Conservation (phyloP, 92 coral and sea anemone species). For the Umimayanthus chanpuru region DNA sequence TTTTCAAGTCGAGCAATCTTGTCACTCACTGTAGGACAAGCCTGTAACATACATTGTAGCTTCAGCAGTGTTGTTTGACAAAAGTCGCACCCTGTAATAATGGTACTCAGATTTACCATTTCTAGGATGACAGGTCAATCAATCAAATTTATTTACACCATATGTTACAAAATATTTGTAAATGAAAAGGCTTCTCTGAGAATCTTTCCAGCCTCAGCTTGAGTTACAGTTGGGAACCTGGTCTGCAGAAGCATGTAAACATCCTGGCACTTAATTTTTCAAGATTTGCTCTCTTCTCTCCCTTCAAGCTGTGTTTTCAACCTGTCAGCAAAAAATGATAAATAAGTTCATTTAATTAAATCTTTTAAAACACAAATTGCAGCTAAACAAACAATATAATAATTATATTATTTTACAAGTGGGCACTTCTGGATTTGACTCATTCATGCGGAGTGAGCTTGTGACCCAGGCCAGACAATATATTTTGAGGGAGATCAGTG, state of each 20-base stretch:
- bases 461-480: no score
- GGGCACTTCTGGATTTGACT: no score
- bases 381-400: no score
- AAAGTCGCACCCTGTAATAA: constrained; percentile 49
- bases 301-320: constrained; percentile 52
- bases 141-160: no score
- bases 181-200: constrained; percentile 52
- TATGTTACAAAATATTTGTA: no score
- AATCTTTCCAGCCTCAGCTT: constrained; percentile 51
- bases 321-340: constrained; percentile 12
- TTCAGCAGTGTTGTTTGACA: neutral
- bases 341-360: no score
- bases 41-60: no score
- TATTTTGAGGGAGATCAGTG: no score
- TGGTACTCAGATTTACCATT: constrained; percentile 45
- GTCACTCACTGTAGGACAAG: no score
- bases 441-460: no score
- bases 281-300: constrained; percentile 29
- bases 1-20: neutral
- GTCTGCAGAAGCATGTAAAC: constrained; percentile 31
- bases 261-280: constrained; percentile 51
- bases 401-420: no score
- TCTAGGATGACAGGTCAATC: constrained; percentile 45
- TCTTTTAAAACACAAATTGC: no score
- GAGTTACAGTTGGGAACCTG: constrained; percentile 32